Evolutionary conservation across 2,888 invertebrate genomes (phyloP).

Genomic region (Spodoptera exigua): DNA sequence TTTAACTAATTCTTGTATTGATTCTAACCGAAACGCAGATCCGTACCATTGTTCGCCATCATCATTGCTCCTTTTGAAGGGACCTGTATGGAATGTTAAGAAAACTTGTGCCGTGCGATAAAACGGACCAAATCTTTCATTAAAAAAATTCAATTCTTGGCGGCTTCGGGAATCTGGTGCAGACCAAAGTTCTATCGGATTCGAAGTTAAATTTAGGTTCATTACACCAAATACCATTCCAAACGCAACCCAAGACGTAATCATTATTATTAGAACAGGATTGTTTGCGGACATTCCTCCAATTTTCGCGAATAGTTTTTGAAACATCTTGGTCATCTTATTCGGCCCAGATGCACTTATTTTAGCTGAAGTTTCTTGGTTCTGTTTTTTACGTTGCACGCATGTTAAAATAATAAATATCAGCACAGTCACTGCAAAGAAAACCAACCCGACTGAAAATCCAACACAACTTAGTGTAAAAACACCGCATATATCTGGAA

Average conservation of each 20-base stretch:
- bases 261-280: slow-evolving; percentile 90
- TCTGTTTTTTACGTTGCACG: slow-evolving; percentile 56
- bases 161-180: slow-evolving; percentile 94
- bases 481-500: slow-evolving; percentile 87
- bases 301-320: slow-evolving; percentile 73
- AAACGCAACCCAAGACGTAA: slow-evolving; percentile 89
- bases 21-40: slow-evolving; percentile 93
- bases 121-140: slow-evolving; percentile 95
- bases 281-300: slow-evolving; percentile 91
- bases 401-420: slow-evolving; percentile 73
- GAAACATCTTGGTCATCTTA: slow-evolving; percentile 67
- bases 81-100: slow-evolving; percentile 90
- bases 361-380: slow-evolving; percentile 41
- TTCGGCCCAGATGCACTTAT: slow-evolving; percentile 53
- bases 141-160: slow-evolving; percentile 95
- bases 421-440: slow-evolving; percentile 81
- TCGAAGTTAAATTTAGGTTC: slow-evolving; percentile 93
- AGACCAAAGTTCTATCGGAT: slow-evolving; percentile 98
- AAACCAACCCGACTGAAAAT: slow-evolving; percentile 89
- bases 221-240: slow-evolving; percentile 91
- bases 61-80: slow-evolving; percentile 62
- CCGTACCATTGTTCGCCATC: slow-evolving; percentile 88
- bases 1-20: slow-evolving; percentile 92
- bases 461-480: slow-evolving; percentile 90
- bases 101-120: slow-evolving; percentile 97